phyloP scores from a whole-genome alignment of 2,797 vertebrate genomes.

The Mycteria americana region DNA sequence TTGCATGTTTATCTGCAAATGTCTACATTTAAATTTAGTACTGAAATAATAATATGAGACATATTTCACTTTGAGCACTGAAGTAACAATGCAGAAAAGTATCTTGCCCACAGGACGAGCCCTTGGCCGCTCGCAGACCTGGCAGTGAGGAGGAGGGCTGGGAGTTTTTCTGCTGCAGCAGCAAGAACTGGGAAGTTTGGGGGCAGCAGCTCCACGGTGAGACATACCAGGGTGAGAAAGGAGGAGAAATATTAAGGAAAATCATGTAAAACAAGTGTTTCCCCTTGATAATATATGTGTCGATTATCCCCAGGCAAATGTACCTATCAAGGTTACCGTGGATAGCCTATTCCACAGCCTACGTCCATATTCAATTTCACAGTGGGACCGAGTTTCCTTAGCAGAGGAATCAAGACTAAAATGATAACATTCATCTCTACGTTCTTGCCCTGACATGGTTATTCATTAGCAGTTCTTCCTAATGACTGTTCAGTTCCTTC shows the following conservation, averaged over 20 bases:
- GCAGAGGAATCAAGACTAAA: not conserved
- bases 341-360: not conserved
- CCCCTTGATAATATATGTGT: not conserved
- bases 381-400: not conserved
- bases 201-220: not conserved
- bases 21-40: not conserved
- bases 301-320: not conserved
- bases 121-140: accelerated
- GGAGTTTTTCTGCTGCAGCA: not conserved
- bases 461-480: conserved; percentile 22
- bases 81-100: not conserved
- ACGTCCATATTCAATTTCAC: not conserved
- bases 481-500: conserved; percentile 41
- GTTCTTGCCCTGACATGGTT: conserved; percentile 27
- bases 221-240: not conserved
- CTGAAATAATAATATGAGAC: not conserved
- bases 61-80: not conserved
- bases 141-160: not conserved
- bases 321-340: not conserved
- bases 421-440: not conserved
- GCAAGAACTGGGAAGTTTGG: not conserved
- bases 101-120: not conserved
- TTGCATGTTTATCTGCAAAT: not conserved
- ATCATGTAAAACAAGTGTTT: not conserved
- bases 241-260: not conserved